Base-by-base conservation (phyloP, 2,888 invertebrate species). In the Plebejus melissa region DNA sequence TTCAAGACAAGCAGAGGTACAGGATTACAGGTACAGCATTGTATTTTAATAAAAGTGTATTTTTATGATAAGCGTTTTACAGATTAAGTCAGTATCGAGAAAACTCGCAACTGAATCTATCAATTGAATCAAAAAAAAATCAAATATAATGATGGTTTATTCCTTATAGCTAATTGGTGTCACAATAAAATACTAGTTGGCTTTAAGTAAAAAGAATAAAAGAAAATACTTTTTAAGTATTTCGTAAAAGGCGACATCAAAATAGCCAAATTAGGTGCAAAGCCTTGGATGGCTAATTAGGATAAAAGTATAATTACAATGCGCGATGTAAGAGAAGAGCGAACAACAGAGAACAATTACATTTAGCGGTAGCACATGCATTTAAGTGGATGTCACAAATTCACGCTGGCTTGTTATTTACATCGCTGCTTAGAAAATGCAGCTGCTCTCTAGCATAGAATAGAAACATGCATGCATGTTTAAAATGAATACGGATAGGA, bases 301-400 rank as follows among this genome's bases (percentile, higher is more conserved):
- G 11, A 71, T 46, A 46, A 71, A 71, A 71, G 70, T 72, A 32
- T 72, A 50, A 72, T 54, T 54, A 50, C 50, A 71, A 32, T 46
- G 46, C 28, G 36, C 72, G 32, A 54, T 32, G 71, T 46, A 71
- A 46, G 38, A 22, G 70, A 70, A 71, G 50, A 71, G 46, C 22
- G 22, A 22, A 71, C 71, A 71, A 71, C 71, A 71, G 46, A 70
- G 41, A 22, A 71, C 71, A 71, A 71, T 75, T 70, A 75, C 75
- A 75, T 75, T 75, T 57, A 77, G 72, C 75, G 76, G 74, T 76
- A 72, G 71, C 69, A 54, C 72, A 77, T 74, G 60, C 76, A 76
- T 78, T 78, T 76, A 79, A 80, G 76, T 77, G 77, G 75, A 70
- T 76, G 77, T 80, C 78, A 78, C 79, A 77, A 79, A 80, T 79